Conservation (phyloP, 2,113 vertebrate species). For the Candoia aspera region DNA sequence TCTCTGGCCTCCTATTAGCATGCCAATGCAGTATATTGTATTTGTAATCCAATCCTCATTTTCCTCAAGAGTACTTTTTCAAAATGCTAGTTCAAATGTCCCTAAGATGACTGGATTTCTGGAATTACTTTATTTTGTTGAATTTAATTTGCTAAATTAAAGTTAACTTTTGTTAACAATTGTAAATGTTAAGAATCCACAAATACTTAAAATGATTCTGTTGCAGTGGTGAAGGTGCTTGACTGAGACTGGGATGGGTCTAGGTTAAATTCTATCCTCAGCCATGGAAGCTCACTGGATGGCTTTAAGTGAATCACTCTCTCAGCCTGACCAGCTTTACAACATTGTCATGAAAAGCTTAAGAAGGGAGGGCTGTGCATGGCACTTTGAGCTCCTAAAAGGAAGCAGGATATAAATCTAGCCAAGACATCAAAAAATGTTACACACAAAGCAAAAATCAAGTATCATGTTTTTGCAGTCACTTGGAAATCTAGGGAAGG, state of each 20-base stretch:
- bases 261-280: not conserved
- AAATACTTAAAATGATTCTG: not conserved
- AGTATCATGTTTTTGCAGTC: not conserved
- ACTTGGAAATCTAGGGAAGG: not conserved
- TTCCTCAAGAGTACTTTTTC: constrained; percentile 42
- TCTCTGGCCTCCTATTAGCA: constrained; percentile 17
- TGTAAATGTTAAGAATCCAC: not conserved
- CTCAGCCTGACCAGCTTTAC: not conserved
- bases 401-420: not conserved
- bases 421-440: not conserved
- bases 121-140: not conserved
- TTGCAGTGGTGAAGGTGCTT: not conserved
- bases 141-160: not conserved
- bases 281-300: not conserved
- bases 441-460: not conserved
- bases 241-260: not conserved
- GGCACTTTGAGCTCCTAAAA: not conserved
- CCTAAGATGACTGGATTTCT: not conserved
- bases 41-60: constrained; percentile 16
- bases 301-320: not conserved
- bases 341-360: not conserved
- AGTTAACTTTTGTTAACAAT: not conserved
- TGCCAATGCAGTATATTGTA: constrained; percentile 15
- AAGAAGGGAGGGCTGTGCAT: not conserved
- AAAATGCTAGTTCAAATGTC: constrained; percentile 11